Percentiles rank a stretch among this genome's conserved stretches.
Conservation (phyloP, 1,140 invertebrate genomes). For the Caenorhabditis inopinata region DNA sequence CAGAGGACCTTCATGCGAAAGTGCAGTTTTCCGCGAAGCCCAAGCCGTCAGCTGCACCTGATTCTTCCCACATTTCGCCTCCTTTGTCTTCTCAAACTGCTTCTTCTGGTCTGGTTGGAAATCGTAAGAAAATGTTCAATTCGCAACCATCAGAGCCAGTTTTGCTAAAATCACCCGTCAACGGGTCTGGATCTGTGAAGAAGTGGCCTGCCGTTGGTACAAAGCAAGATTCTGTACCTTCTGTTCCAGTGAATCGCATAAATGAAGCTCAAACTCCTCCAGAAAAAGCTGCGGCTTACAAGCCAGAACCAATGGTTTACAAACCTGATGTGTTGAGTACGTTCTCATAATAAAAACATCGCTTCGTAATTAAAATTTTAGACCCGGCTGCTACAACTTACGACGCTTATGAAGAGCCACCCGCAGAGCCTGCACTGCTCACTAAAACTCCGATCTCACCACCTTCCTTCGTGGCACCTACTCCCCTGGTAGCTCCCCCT, state of each 20-base stretch:
- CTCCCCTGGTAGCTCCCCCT: not conserved
- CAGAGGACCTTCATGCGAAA: slow-evolving; percentile 47
- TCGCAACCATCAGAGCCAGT: slow-evolving; percentile 44
- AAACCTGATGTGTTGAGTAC: not conserved
- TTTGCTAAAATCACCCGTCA: not conserved
- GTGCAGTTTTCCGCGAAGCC: slow-evolving; percentile 38
- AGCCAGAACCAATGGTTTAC: not conserved
- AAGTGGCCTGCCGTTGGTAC: not conserved
- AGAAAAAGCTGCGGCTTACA: not conserved
- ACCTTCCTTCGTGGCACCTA: not conserved
- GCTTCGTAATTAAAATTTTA: not conserved
- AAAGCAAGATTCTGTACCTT: not conserved
- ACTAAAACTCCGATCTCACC: not conserved
- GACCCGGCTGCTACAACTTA: not conserved
- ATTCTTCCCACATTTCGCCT: not conserved
- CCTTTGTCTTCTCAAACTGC: slow-evolving; percentile 30
- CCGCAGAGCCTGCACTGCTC: not conserved
- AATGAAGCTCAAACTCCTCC: not conserved
- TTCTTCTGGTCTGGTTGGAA: slow-evolving; percentile 43
- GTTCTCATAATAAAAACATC: not conserved
- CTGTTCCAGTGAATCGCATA: too few species aligned
- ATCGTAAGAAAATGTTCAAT: slow-evolving; percentile 53
- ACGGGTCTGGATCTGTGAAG: not conserved
- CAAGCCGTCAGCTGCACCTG: not conserved
- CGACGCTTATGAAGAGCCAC: slow-evolving; percentile 5